A percentile compares a stretch with the other conserved stretches of the same genome.
Conservation (phyloP, 2,888 invertebrate species). For the Saturnia pavonia region DNA sequence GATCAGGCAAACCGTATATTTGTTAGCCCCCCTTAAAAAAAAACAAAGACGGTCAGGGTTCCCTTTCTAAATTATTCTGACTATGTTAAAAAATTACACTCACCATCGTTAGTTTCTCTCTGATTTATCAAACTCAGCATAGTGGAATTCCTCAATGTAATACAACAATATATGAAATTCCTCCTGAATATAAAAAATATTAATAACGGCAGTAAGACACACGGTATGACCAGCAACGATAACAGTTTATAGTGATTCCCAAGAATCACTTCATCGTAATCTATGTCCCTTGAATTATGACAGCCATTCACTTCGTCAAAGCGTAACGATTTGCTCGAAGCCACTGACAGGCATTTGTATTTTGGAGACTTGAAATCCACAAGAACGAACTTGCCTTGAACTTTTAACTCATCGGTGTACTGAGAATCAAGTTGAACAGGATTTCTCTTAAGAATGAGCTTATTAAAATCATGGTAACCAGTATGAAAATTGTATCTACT, state of each 20-base stretch:
- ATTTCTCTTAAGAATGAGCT: slow-evolving; percentile 36
- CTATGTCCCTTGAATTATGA: slow-evolving; percentile 32
- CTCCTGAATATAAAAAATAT: slow-evolving; percentile 62
- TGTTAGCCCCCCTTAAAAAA: too few relatives aligned
- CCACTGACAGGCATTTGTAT: slow-evolving; percentile 50
- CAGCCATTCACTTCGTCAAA: slow-evolving; percentile 47
- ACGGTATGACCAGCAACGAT: slow-evolving; percentile 45
- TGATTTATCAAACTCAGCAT: slow-evolving; percentile 79
- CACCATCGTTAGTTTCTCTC: slow-evolving; percentile 55
- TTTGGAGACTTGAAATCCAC: slow-evolving; percentile 45
- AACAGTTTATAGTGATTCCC: slow-evolving; percentile 37
- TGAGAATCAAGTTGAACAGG: slow-evolving; percentile 34
- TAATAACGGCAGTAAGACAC: slow-evolving; percentile 41
- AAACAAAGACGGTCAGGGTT: not conserved
- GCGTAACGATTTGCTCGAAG: slow-evolving; percentile 36
- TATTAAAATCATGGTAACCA: slow-evolving; percentile 49
- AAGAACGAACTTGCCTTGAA: slow-evolving; percentile 45
- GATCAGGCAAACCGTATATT: too few relatives aligned
- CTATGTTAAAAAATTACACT: slow-evolving; percentile 31
- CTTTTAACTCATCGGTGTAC: slow-evolving; percentile 30
- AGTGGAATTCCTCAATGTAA: slow-evolving; percentile 81
- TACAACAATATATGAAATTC: slow-evolving; percentile 81
- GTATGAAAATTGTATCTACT: slow-evolving; percentile 36
- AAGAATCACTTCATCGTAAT: slow-evolving; percentile 34
- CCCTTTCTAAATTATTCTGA: not conserved